Percentiles rank a stretch among this genome's conserved stretches.
phyloP scores from a whole-genome alignment of 2,797 vertebrate species.

The Poecilia picta region DNA sequence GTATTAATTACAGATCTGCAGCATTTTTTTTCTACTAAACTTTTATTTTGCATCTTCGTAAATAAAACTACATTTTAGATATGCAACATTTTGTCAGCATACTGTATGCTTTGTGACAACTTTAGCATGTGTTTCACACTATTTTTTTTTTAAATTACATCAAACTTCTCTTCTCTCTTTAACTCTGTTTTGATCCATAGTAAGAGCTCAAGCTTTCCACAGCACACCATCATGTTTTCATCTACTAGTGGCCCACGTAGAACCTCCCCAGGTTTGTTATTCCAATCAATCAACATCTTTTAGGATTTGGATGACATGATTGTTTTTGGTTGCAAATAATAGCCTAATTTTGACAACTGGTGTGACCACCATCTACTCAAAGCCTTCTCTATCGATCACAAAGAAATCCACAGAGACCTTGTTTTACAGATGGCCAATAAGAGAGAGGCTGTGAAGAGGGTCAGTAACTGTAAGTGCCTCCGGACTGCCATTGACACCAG shows the following conservation, averaged over 20 bases:
- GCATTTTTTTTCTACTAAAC: not conserved
- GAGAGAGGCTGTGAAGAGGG: slow-evolving; percentile 1
- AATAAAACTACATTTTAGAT: not conserved
- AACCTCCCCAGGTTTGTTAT: not conserved
- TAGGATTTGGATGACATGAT: not conserved
- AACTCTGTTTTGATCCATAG: not conserved
- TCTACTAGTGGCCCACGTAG: not conserved
- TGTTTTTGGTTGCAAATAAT: not conserved
- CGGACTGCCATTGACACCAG: slow-evolving; percentile 6
- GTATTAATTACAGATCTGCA: not conserved
- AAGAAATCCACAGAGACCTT: not conserved
- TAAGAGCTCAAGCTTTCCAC: not conserved
- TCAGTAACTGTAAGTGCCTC: slow-evolving; percentile 12
- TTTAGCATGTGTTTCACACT: not conserved
- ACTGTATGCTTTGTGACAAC: not conserved
- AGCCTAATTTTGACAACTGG: not conserved
- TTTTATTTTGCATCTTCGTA: not conserved
- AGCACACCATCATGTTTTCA: not conserved
- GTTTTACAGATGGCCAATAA: not conserved
- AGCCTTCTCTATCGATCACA: not conserved
- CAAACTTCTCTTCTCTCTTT: not conserved
- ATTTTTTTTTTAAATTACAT: not conserved
- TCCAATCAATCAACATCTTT: not conserved
- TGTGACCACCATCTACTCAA: not conserved
- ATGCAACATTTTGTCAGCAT: not conserved